phyloP scores from a whole-genome alignment of 2,888 invertebrate genomes.

The Drosophila atripex region DNA sequence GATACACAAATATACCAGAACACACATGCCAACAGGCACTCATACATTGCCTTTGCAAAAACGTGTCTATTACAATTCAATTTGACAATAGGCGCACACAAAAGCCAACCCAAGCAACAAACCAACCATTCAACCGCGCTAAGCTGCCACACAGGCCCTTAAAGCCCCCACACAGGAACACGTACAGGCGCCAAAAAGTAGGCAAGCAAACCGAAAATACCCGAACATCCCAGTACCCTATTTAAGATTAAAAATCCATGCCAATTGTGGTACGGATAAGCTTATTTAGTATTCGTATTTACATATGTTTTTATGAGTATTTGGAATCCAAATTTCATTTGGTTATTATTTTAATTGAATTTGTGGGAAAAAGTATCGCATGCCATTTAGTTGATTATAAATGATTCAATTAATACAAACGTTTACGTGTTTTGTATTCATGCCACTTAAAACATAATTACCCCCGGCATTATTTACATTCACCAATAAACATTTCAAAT shows the following conservation, averaged over 20 bases:
- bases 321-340: not conserved
- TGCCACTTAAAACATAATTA: not conserved
- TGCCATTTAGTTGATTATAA: slow-evolving; percentile 1
- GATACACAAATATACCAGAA: slow-evolving; percentile 21
- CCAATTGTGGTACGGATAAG: not conserved
- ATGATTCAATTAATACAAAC: slow-evolving; percentile 1
- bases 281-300: not conserved
- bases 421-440: not conserved
- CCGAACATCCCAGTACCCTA: not conserved
- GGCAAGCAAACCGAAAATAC: slow-evolving; percentile 25
- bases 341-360: slow-evolving; percentile 1
- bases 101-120: slow-evolving; percentile 70
- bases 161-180: slow-evolving; percentile 28
- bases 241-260: not conserved
- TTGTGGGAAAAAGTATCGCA: not conserved
- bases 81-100: slow-evolving; percentile 79
- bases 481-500: not conserved
- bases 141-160: slow-evolving; percentile 46
- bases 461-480: not conserved
- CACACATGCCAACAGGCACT: slow-evolving; percentile 16
- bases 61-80: slow-evolving; percentile 80
- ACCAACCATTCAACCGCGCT: slow-evolving; percentile 63
- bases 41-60: slow-evolving; percentile 53
- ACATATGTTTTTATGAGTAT: not conserved
- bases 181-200: slow-evolving; percentile 52